Evolutionary conservation across 2,113 vertebrate genomes (phyloP), one percentile per base, ranked within the genome.

Genomic region (Nestor notabilis): DNA sequence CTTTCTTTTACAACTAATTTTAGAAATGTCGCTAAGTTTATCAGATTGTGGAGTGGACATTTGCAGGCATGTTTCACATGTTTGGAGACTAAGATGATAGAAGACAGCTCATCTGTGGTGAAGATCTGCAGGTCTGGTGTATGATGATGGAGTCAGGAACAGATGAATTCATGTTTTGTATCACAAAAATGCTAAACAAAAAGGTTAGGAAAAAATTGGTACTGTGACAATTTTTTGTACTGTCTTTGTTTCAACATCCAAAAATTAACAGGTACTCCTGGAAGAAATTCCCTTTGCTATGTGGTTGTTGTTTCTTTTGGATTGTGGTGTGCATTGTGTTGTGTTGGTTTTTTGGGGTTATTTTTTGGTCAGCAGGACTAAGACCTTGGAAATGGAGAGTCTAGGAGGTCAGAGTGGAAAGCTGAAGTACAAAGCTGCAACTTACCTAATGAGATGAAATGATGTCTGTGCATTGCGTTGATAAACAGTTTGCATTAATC

Each of bases 401-500:
- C 27, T 50, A 47, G 52, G 39, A 90, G 44, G 47, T 83, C 64
- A 61, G 80, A 60, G 47, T 58, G 61, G 74, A 64, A 87, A 82
- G 56, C 35, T 82, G 74, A 79, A 65, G 25, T 25, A 72, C 47
- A 78, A 84, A 95, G 21, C 74, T 81, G 65, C 74, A 68, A n/a
- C 37, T 90, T 24, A 7, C 78, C 71, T 93, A 93, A 92, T 74
- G 60, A 92, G 60, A 56, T 52, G n/a, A 83, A 95, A 88, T 83
- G 12, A 71, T 90, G 65, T 50, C 52, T 14, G 4, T 39, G 13
- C 60, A 10, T 71, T 90, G 56, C 65, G 89, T 29, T 93, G 93
- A 92, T 90, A 83, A 71, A 53, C 72, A 69, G 82, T 90, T 94
- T 89, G 76, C 74, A 89, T 86, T 82, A 90, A 94, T 93, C 20